Evolutionary conservation across 2,888 invertebrate species (phyloP).

Genomic region (Trypoxylon attenuatum): DNA sequence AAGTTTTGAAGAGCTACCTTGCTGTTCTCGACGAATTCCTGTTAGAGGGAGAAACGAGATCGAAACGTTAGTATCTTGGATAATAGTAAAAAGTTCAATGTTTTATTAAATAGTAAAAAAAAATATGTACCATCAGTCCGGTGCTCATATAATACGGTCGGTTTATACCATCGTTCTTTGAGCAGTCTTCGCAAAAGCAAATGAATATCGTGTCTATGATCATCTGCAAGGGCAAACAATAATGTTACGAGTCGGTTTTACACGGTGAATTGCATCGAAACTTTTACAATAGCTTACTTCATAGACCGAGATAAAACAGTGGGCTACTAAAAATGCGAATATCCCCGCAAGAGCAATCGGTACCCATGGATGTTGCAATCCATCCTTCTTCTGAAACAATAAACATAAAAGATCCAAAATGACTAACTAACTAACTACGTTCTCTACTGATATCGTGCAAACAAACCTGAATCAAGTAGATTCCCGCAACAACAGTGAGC

Average conservation of each 20-base stretch:
- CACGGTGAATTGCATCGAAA: no score
- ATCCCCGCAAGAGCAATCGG: constrained; percentile 79
- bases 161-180: constrained; percentile 79
- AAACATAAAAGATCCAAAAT: background rate
- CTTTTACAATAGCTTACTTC: no score
- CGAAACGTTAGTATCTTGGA: no score
- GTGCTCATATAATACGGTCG: constrained; percentile 81
- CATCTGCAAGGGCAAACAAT: constrained; percentile 76
- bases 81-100: no score
- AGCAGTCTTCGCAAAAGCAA: constrained; percentile 83
- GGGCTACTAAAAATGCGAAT: constrained; percentile 83
- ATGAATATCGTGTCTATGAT: constrained; percentile 82
- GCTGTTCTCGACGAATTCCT: constrained; percentile 80
- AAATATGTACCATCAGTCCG: constrained; percentile 78
- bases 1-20: constrained; percentile 74
- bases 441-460: no score
- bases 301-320: constrained; percentile 84
- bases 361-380: constrained; percentile 79
- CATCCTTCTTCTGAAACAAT: constrained; percentile 75
- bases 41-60: constrained; percentile 32
- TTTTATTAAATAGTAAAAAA: no score
- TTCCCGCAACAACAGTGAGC: constrained; percentile 79
- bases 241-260: background rate
- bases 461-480: constrained; percentile 78
- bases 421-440: no score